Evolutionary conservation across 1,140 invertebrate species (phyloP).

Genomic region (Drosophila nigromelanica): DNA sequence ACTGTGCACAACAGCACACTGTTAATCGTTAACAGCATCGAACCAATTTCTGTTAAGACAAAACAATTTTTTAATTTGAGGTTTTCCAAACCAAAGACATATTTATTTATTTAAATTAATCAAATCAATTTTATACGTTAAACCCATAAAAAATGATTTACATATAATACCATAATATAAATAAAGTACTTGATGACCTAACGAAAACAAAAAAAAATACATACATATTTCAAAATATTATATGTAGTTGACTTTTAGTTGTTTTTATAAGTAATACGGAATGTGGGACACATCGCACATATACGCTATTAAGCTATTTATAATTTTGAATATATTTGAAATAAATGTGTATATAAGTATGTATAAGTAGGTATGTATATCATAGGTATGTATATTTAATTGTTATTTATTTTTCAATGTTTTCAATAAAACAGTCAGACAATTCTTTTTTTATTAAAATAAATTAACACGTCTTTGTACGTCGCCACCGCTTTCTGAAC

Average conservation of each 20-base stretch:
- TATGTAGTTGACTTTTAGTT: conserved; percentile 62
- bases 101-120: conserved; percentile 53
- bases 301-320: conserved; percentile 56
- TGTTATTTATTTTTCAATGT: conserved; percentile 36
- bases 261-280: conserved; percentile 45
- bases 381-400: conserved; percentile 60
- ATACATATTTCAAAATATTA: conserved; percentile 48
- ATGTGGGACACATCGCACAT: conserved; percentile 62
- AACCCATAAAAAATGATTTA: conserved; percentile 65
- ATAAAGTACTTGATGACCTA: conserved; percentile 52
- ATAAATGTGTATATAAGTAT: conserved; percentile 54
- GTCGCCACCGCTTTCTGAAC: conserved; percentile 15
- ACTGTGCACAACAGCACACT: conserved; percentile 1
- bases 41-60: not conserved
- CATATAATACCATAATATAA: conserved; percentile 51
- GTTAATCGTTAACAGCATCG: conserved; percentile 6
- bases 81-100: conserved; percentile 76
- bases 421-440: conserved; percentile 74
- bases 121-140: conserved; percentile 61
- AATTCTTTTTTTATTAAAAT: conserved; percentile 64
- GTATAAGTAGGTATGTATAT: conserved; percentile 42
- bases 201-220: conserved; percentile 31
- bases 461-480: conserved; percentile 40
- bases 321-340: conserved; percentile 56
- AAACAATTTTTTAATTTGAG: conserved; percentile 16